These are phyloP conservation scores for Poliocrania exsul DNA, from an alignment of 2,797 vertebrate species.

Conservation along the genomic window DNA sequence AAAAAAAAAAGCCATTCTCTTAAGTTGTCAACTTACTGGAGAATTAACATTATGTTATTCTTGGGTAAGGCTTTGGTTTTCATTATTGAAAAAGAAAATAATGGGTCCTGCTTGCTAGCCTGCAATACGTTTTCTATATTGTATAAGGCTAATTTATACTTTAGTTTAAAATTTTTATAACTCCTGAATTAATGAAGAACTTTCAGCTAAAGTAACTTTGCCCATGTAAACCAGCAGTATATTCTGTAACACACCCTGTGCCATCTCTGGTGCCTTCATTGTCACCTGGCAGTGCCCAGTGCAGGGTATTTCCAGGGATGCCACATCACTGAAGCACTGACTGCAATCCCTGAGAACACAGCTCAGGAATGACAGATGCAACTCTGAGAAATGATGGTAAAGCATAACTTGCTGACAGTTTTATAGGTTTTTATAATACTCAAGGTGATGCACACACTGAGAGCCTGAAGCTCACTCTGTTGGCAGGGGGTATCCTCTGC, in stretches of 20 bases:
- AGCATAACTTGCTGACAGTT: background rate
- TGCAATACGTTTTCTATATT: background rate
- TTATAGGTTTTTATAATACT: background rate
- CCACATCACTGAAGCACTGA: background rate
- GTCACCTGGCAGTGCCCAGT: background rate
- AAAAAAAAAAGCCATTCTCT: background rate
- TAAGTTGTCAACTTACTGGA: background rate
- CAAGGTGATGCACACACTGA: background rate
- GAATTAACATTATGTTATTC: background rate
- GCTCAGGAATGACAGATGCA: background rate
- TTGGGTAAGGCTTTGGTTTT: background rate
- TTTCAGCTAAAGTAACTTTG: background rate
- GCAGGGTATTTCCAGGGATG: background rate
- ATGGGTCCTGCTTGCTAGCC: background rate
- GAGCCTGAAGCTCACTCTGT: background rate
- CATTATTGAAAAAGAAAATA: background rate
- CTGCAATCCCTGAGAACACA: background rate
- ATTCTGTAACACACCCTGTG: background rate
- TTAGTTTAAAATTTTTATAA: background rate
- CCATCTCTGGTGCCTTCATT: background rate
- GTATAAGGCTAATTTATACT: background rate
- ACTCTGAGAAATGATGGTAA: background rate
- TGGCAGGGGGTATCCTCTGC: background rate
- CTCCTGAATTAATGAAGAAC: background rate
- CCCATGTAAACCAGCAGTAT: accelerated